These are phyloP conservation scores for Luscinia megarhynchos DNA, from an alignment of 2,797 vertebrate genomes.

Conservation along the genomic window DNA sequence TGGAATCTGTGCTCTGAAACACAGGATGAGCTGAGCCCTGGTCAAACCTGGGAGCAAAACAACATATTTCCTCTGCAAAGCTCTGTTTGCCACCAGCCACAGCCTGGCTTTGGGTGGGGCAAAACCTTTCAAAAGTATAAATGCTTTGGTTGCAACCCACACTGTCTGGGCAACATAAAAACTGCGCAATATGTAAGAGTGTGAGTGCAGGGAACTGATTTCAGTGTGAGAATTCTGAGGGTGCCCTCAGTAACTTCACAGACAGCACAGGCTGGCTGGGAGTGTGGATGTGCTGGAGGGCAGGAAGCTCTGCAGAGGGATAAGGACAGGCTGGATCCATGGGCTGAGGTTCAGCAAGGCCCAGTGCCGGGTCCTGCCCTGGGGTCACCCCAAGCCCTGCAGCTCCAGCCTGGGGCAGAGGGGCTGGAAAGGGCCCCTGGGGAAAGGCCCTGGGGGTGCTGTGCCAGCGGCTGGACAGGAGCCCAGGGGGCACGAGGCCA, in stretches of 20 bases:
- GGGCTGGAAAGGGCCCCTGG: neutral
- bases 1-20: neutral
- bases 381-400: neutral
- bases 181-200: neutral
- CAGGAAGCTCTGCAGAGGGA: neutral
- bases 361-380: neutral
- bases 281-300: neutral
- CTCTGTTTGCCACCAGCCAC: neutral
- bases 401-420: neutral
- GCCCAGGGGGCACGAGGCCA: neutral
- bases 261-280: neutral
- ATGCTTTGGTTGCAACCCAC: neutral
- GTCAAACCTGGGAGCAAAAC: neutral
- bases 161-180: neutral
- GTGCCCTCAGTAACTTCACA: neutral
- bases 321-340: neutral
- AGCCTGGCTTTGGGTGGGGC: neutral
- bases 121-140: neutral
- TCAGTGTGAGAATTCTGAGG: neutral
- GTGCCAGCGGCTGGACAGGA: neutral
- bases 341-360: neutral
- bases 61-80: neutral
- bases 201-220: neutral
- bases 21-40: slow-evolving; percentile 7
- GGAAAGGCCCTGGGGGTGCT: neutral